Conservation (phyloP, 2,113 vertebrate genomes). For the Chiloscyllium plagiosum region DNA sequence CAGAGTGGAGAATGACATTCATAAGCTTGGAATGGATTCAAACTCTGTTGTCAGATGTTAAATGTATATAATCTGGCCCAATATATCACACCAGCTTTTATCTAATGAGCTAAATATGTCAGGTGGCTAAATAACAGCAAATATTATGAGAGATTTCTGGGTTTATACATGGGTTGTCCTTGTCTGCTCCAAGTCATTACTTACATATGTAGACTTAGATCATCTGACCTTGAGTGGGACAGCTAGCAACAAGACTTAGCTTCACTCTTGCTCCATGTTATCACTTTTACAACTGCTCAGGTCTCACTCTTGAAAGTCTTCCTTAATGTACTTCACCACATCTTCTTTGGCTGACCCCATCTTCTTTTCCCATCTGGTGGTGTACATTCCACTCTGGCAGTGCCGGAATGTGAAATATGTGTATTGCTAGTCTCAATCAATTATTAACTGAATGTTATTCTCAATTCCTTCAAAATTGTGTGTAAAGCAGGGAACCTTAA, state of each 20-base stretch:
- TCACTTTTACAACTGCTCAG: too few species aligned
- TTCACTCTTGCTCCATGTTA: too few species aligned
- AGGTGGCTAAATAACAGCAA: neutral
- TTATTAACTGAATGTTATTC: neutral
- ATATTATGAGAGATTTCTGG: neutral
- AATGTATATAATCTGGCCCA: neutral
- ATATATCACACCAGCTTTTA: neutral
- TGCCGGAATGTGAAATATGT: too few species aligned
- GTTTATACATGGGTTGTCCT: neutral
- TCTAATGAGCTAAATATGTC: neutral
- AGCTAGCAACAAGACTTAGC: too few species aligned
- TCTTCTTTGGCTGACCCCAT: too few species aligned
- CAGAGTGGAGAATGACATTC: neutral
- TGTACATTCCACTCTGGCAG: too few species aligned
- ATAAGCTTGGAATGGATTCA: neutral
- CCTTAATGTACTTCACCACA: too few species aligned
- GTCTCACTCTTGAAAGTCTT: too few species aligned
- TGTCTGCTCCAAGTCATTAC: neutral
- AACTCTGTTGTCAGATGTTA: neutral
- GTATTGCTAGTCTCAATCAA: too few species aligned
- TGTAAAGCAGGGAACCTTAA: neutral
- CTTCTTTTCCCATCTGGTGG: too few species aligned
- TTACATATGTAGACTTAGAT: too few species aligned
- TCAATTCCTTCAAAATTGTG: neutral
- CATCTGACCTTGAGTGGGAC: too few species aligned